phyloP scores from a whole-genome alignment of 2,888 invertebrate genomes.

The Lagria hirta region DNA sequence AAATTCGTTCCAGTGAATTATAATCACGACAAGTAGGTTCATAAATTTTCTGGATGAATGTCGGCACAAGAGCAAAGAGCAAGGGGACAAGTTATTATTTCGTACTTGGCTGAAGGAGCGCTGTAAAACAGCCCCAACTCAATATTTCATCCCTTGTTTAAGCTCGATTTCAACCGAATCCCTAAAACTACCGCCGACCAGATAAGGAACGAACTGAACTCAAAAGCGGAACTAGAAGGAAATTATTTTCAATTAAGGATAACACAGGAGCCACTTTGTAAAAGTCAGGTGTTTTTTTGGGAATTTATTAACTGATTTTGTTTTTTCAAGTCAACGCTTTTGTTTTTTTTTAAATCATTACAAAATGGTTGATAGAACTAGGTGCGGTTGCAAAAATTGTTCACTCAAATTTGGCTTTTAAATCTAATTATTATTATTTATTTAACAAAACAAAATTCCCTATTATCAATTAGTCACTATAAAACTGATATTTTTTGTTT shows the following conservation, averaged over 20 bases:
- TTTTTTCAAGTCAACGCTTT: background rate
- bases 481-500: too few species aligned
- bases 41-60: constrained; percentile 13
- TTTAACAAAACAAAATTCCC: too few species aligned
- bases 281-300: background rate
- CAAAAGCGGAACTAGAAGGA: constrained; percentile 3
- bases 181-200: constrained; percentile 7
- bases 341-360: too few species aligned
- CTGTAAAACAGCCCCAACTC: constrained; percentile 3
- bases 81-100: constrained; percentile 15
- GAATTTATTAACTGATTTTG: constrained; percentile 6
- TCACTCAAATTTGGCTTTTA: too few species aligned
- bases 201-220: constrained; percentile 13
- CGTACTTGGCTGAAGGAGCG: constrained; percentile 6
- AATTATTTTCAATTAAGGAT: constrained; percentile 16
- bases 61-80: constrained; percentile 2
- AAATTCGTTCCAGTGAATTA: constrained; percentile 11
- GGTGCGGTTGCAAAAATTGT: too few species aligned
- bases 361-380: too few species aligned
- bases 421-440: too few species aligned
- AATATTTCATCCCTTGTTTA: constrained; percentile 15
- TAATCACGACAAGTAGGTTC: constrained; percentile 9
- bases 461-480: too few species aligned
- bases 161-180: constrained; percentile 21
- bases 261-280: constrained; percentile 4